These are phyloP conservation scores for Amia ocellicauda DNA, from an alignment of 2,113 vertebrate species.

Conservation along the genomic window DNA sequence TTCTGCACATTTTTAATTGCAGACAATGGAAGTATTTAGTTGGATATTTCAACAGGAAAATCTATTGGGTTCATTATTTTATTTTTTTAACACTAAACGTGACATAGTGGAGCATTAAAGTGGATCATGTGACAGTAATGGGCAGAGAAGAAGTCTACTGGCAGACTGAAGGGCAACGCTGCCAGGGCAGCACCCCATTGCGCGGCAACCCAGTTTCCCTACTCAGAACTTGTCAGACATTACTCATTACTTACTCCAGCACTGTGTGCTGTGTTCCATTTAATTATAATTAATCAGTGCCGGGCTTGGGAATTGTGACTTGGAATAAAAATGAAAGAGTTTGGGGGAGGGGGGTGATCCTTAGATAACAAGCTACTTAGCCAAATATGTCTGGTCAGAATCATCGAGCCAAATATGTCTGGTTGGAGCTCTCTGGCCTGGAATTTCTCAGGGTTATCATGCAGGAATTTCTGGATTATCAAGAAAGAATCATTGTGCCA, in stretches of 20 bases:
- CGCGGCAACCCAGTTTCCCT: constrained; percentile 43
- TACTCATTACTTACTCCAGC: constrained; percentile 20
- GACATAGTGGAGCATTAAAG: constrained; percentile 6
- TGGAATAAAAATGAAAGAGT: too few species aligned
- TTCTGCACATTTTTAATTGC: not conserved
- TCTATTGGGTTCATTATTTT: constrained; percentile 4
- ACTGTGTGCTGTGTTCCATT: constrained; percentile 39
- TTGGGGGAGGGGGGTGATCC: constrained; percentile 57
- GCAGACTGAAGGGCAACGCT: constrained; percentile 10
- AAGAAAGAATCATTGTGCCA: too few species aligned
- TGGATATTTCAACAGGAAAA: constrained; percentile 6
- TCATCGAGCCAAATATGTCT: constrained; percentile 56
- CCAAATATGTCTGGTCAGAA: constrained; percentile 54
- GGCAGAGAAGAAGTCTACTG: constrained; percentile 2
- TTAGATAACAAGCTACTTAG: constrained; percentile 64
- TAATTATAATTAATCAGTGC: constrained; percentile 50
- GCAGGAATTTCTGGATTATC: constrained; percentile 51
- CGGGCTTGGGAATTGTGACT: constrained; percentile 31
- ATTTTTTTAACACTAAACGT: not conserved
- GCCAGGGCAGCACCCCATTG: constrained; percentile 42
- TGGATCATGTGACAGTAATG: constrained; percentile 13
- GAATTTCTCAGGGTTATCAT: constrained; percentile 48
- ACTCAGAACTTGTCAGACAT: constrained; percentile 43
- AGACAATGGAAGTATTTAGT: not conserved
- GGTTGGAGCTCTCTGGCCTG: constrained; percentile 43